These are phyloP conservation scores for Platycercus adscitus DNA, from an alignment of 2,113 vertebrate genomes.

Conservation along the genomic window DNA sequence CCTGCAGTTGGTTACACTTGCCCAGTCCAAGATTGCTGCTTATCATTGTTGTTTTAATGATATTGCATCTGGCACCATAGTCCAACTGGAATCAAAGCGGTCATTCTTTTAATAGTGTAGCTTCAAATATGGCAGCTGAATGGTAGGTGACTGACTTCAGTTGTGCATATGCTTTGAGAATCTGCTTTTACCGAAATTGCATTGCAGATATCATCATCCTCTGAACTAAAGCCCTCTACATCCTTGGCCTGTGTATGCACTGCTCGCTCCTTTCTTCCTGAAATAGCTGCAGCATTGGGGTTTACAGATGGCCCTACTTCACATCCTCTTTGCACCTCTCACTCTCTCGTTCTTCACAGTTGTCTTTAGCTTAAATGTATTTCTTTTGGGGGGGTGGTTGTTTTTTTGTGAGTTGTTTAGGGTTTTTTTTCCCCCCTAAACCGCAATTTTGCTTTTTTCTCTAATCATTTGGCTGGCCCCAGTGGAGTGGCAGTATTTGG, in stretches of 20 bases:
- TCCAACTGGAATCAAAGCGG: not conserved
- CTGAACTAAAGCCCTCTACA: not conserved
- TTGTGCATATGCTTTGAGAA: not conserved
- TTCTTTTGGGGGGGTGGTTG: not conserved
- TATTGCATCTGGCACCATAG: not conserved
- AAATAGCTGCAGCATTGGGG: not conserved
- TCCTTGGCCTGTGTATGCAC: not conserved
- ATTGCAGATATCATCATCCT: not conserved
- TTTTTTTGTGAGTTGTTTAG: not conserved
- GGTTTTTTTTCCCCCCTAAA: fast-evolving
- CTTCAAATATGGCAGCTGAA: not conserved
- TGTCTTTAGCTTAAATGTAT: not conserved
- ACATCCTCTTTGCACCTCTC: not conserved
- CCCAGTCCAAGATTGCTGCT: not conserved
- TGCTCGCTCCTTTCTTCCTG: not conserved
- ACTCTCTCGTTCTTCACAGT: not conserved
- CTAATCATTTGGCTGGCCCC: not conserved
- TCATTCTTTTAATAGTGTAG: not conserved
- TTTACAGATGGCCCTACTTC: not conserved
- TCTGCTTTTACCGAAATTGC: not conserved
- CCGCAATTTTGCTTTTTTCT: fast-evolving
- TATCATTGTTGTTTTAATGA: not conserved
- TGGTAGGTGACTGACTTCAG: not conserved
- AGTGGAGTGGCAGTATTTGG: not conserved
- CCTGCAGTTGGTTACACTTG: not conserved